A percentile compares a stretch with the other conserved stretches of the same genome.
Conservation (phyloP, 2,797 vertebrate species). For the Molossus alvarezi region DNA sequence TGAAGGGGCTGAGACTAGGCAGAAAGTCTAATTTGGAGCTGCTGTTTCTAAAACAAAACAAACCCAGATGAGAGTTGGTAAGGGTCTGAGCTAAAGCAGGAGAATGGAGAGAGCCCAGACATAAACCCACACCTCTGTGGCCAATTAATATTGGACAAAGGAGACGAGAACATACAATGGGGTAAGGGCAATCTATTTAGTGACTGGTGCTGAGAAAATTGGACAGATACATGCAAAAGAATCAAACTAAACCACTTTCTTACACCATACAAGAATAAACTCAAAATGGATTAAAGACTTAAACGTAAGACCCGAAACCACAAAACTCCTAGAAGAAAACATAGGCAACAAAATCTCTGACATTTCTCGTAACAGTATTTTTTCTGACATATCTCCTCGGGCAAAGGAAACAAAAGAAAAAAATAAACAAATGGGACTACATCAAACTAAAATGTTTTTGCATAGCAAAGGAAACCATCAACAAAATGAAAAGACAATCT, state of each 20-base stretch:
- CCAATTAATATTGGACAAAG: not conserved
- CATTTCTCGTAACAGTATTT: not conserved
- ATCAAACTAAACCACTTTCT: too few relatives aligned
- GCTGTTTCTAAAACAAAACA: not conserved
- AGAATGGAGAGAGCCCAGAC: not conserved
- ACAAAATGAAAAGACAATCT: not conserved
- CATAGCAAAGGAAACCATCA: not conserved
- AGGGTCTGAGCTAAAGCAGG: not conserved
- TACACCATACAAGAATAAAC: not conserved
- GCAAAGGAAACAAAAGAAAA: not conserved
- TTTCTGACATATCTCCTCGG: not conserved
- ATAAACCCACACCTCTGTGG: fast-evolving
- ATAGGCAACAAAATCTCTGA: not conserved
- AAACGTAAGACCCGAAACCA: not conserved
- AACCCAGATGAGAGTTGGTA: not conserved
- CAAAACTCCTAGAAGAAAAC: not conserved
- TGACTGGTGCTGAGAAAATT: not conserved
- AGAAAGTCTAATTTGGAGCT: not conserved
- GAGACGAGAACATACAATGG: fast-evolving
- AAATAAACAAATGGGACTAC: not conserved
- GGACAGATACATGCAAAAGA: not conserved
- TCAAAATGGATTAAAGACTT: not conserved
- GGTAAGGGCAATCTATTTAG: not conserved
- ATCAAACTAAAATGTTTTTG: not conserved
- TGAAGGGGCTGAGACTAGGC: not conserved